phyloP scores from a whole-genome alignment of 2,888 invertebrate species.

The Tillus elongatus region DNA sequence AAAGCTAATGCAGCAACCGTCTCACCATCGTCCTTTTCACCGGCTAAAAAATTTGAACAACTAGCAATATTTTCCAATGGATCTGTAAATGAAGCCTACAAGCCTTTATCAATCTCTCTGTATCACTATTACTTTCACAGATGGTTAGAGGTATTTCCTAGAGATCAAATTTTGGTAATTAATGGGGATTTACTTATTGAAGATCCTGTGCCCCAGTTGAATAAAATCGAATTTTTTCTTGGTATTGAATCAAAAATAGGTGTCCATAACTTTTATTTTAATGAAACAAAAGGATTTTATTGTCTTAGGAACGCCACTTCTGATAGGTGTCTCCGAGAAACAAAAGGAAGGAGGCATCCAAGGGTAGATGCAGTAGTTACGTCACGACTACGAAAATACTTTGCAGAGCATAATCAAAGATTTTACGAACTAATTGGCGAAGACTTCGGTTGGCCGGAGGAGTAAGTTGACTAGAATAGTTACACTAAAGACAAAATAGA shows the following conservation, averaged over 20 bases:
- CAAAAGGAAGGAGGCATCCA: constrained; percentile 78
- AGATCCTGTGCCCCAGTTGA: constrained; percentile 80
- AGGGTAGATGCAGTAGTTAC: constrained; percentile 72
- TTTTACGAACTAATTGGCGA: constrained; percentile 90
- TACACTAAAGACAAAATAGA: too few relatives aligned
- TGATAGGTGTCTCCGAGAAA: constrained; percentile 73
- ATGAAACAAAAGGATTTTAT: constrained; percentile 93
- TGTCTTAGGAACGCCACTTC: constrained; percentile 79
- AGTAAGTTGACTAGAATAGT: constrained; percentile 50
- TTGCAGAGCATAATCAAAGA: constrained; percentile 82
- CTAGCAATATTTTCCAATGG: constrained; percentile 73
- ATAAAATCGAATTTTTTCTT: constrained; percentile 79
- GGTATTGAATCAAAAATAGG: constrained; percentile 62
- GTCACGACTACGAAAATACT: constrained; percentile 73
- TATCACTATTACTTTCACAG: constrained; percentile 83
- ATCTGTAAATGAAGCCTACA: constrained; percentile 71
- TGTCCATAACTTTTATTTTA: constrained; percentile 89
- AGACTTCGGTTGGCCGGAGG: constrained; percentile 89
- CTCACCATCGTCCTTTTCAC: constrained; percentile 47
- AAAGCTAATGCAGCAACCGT: constrained; percentile 73
- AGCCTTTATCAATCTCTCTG: constrained; percentile 78
- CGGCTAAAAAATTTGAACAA: constrained; percentile 59
- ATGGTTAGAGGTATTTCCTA: constrained; percentile 89
- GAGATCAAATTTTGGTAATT: constrained; percentile 86
- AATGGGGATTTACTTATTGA: constrained; percentile 88